phyloP scores from a whole-genome alignment of 2,888 invertebrate species.

The Apotomis turbidana region DNA sequence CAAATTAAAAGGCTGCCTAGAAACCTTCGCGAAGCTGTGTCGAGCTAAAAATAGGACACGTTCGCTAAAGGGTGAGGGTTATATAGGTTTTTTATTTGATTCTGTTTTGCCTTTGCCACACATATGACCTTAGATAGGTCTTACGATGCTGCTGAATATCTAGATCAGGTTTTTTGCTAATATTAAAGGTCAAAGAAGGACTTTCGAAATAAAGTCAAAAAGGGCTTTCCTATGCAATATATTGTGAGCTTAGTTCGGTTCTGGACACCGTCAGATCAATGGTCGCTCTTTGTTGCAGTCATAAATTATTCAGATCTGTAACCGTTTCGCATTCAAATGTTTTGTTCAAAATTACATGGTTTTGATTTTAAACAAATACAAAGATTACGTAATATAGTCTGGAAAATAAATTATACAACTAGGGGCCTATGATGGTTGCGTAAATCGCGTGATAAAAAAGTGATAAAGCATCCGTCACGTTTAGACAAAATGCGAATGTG shows the following conservation, averaged over 20 bases:
- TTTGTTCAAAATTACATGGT: not conserved
- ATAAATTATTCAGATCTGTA: not conserved
- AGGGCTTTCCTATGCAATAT: not conserved
- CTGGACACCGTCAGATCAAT: not conserved
- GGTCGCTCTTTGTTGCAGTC: not conserved
- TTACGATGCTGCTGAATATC: not conserved
- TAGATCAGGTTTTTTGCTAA: not conserved
- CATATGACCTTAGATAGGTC: not conserved
- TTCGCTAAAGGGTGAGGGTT: not conserved
- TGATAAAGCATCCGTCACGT: too few relatives aligned
- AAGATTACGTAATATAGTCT: too few relatives aligned
- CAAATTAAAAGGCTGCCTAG: slow-evolving; percentile 1
- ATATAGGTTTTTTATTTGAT: not conserved
- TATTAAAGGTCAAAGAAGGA: not conserved
- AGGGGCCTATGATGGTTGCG: too few relatives aligned
- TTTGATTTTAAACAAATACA: too few relatives aligned
- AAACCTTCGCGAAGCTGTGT: not conserved
- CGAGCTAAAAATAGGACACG: not conserved
- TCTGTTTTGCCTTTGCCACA: not conserved
- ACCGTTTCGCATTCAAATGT: not conserved
- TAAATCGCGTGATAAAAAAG: too few relatives aligned
- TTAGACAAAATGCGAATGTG: too few relatives aligned
- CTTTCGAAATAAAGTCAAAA: not conserved
- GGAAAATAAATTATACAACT: too few relatives aligned
- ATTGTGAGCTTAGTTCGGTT: not conserved